Base-by-base conservation (phyloP, 2,797 vertebrate genomes). In the Siniperca scherzeri region DNA sequence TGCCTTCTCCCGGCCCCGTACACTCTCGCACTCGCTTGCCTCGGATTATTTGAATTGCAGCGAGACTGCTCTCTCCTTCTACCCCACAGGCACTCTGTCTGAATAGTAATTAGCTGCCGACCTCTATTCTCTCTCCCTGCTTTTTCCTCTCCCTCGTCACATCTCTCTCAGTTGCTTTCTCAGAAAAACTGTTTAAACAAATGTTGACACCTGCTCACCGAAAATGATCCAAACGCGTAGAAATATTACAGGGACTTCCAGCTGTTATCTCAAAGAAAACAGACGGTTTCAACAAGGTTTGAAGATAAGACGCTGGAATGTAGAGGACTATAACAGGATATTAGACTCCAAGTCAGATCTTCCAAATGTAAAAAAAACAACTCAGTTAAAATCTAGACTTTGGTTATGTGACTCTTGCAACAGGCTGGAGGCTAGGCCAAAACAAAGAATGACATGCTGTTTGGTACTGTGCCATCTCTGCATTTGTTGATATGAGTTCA, bases 51-150 rank as follows among this genome's bases (percentile, higher is more conserved):
- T 87, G 78, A 92, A 87, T 84, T 89, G 80, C 76, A 85, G 78
- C 22, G 53, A 85, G 81, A 56, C 84, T 42, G 59, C 77, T 78
- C 80, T 86, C 77, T 81, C 81, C 78, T 78, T 83, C 75, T 68
- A 70, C 81, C 86, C 88, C 77, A 61, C 76, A 80, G 91, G 88
- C 91, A 74, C 91, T 82, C 77, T 0, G 81, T 84, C 87, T 83
- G 94, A 94, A 94, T 93, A 93, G 82, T 88, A 94, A 95, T 92
- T 88, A 92, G 89, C 76, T 72, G 59, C 59, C 77, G 36, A 91
- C 85, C 90, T 92, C 81, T 74, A 78, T 89, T 83, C 73, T 82
- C 79, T 69, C 14, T 70, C 64, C 53, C 81, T 72, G 66, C 64
- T 56, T 79, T 78, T 85, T 38, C 46, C 67, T 81, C 56, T 73